Conservation (phyloP, 2,797 vertebrate species). For the Labeo calbasu region DNA sequence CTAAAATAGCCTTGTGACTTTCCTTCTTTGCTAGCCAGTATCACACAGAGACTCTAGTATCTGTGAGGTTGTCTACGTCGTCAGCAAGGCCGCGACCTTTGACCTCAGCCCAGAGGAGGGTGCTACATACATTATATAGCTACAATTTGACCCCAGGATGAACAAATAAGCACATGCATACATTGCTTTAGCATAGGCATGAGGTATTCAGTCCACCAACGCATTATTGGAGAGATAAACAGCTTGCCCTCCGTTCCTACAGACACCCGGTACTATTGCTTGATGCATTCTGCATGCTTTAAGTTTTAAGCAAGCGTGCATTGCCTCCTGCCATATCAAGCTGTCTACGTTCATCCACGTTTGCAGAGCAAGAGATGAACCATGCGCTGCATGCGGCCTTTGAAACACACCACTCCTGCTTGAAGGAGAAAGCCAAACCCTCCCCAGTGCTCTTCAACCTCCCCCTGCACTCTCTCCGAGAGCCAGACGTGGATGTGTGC, state of each 20-base stretch:
- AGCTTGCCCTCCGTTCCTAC: conserved; percentile 6
- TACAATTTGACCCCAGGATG: conserved; percentile 64
- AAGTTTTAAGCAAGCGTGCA: conserved; percentile 43
- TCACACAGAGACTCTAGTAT: conserved; percentile 32
- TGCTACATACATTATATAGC: conserved; percentile 63
- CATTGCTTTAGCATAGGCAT: conserved; percentile 3
- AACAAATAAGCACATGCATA: conserved; percentile 70
- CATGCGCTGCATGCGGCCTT: conserved; percentile 65
- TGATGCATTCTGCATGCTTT: conserved; percentile 45
- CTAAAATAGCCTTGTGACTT: conserved; percentile 27
- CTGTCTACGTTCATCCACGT: conserved; percentile 71
- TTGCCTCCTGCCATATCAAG: conserved; percentile 59
- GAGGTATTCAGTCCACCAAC: neutral
- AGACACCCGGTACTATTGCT: neutral
- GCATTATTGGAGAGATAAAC: conserved; percentile 15
- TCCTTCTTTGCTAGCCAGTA: conserved; percentile 21
- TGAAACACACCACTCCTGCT: conserved; percentile 62
- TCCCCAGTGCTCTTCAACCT: conserved; percentile 58
- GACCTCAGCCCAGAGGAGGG: conserved; percentile 68
- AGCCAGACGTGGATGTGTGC: conserved; percentile 47
- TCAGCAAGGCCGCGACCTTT: conserved; percentile 62
- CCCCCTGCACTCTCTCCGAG: conserved; percentile 54
- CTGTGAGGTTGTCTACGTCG: conserved; percentile 18
- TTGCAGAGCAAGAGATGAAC: conserved; percentile 67
- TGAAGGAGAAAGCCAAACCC: conserved; percentile 61